These are phyloP conservation scores for Cantharis rustica DNA, from an alignment of 2,888 invertebrate species.

Conservation along the genomic window DNA sequence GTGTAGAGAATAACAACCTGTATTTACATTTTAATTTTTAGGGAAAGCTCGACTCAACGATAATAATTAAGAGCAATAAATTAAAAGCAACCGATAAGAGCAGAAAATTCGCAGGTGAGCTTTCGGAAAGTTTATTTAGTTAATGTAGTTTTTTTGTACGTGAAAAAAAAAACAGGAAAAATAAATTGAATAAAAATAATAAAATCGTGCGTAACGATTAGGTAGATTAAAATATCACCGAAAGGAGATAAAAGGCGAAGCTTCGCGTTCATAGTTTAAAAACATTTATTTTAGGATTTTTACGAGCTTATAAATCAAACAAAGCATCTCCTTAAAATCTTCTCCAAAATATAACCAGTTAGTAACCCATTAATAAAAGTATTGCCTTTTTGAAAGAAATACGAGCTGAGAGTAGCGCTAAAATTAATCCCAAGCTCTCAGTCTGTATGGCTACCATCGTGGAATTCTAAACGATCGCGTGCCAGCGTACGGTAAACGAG, in stretches of 20 bases:
- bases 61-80: not conserved
- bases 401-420: conserved; percentile 8
- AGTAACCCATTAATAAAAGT: conserved; percentile 13
- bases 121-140: not conserved
- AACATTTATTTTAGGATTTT: not conserved
- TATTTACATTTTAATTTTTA: not conserved
- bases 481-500: conserved; percentile 15
- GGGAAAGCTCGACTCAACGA: not conserved
- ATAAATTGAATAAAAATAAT: not conserved
- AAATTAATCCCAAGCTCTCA: conserved; percentile 22
- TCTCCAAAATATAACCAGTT: conserved; percentile 6
- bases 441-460: conserved; percentile 11
- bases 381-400: conserved; percentile 21
- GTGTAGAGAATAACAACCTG: too few relatives aligned
- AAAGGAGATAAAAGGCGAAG: not conserved
- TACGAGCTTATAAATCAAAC: not conserved
- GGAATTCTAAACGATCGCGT: conserved; percentile 21
- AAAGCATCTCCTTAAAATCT: conserved; percentile 2
- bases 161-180: not conserved
- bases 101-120: not conserved
- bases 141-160: not conserved
- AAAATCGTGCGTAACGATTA: not conserved
- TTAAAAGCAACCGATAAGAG: not conserved
- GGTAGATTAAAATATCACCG: not conserved
- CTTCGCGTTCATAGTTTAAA: not conserved